phyloP scores from a whole-genome alignment of 2,113 vertebrate genomes.

The Alexandromys fortis region DNA sequence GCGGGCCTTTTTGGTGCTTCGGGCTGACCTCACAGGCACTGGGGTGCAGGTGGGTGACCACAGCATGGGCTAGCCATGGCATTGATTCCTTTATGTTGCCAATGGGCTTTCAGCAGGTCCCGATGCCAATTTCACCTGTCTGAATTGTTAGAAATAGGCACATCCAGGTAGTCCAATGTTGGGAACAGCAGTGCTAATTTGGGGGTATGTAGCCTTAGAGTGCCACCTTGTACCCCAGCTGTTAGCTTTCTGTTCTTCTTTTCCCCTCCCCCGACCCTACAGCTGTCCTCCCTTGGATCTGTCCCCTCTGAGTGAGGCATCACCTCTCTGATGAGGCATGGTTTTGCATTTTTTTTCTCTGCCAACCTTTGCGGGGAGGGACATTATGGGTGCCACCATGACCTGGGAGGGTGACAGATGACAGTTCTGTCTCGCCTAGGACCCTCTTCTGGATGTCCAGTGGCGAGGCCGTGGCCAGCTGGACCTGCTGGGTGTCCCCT shows the following conservation, averaged over 20 bases:
- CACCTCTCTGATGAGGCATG: not conserved
- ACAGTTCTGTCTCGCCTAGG: conserved; percentile 67
- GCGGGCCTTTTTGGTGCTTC: conserved; percentile 91
- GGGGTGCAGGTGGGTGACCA: conserved; percentile 79
- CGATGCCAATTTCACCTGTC: not conserved
- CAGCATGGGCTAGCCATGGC: too few relatives aligned
- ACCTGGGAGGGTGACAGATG: not conserved
- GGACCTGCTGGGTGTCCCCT: conserved; percentile 90
- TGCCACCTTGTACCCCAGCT: not conserved
- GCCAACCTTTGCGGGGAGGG: not conserved
- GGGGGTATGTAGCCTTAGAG: not conserved
- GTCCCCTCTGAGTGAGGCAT: not conserved
- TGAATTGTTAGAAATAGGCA: not conserved
- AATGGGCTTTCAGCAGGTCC: not conserved
- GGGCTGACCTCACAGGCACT: conserved; percentile 78
- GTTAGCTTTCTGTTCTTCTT: not conserved
- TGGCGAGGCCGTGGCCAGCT: conserved; percentile 86
- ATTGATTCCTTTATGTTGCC: not conserved
- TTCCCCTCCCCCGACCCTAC: too few relatives aligned
- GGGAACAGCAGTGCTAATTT: not conserved
- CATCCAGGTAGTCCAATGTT: too few relatives aligned
- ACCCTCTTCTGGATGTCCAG: conserved; percentile 70
- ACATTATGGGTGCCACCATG: not conserved
- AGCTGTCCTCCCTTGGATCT: not conserved
- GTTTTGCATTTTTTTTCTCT: not conserved